A percentile compares a stretch with the other conserved stretches of the same genome.
These are phyloP conservation scores for Enteromius viviparus DNA, from an alignment of 2,797 vertebrate genomes.

Conservation along the genomic window DNA sequence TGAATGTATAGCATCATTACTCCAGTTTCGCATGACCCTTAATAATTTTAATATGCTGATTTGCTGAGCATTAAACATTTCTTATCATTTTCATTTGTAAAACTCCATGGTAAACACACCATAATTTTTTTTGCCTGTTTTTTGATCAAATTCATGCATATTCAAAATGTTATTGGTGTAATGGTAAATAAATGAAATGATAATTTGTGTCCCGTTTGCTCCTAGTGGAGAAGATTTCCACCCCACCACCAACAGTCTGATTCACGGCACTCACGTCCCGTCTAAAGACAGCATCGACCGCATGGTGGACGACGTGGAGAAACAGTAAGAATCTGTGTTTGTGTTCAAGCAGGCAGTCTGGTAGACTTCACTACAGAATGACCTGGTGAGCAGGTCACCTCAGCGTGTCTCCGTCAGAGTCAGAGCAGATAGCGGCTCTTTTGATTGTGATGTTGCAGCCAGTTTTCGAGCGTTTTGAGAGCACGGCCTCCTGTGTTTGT, in stretches of 20 bases:
- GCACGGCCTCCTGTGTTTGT: neutral
- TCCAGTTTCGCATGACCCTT: neutral
- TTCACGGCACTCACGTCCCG: conserved; percentile 92
- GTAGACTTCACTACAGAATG: neutral
- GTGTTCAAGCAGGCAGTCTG: neutral
- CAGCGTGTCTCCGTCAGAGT: neutral
- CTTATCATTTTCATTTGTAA: neutral
- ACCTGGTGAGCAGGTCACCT: conserved; percentile 8
- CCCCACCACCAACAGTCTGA: conserved; percentile 91
- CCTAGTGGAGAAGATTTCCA: conserved; percentile 91
- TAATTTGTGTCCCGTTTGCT: conserved; percentile 41
- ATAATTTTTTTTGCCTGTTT: no score
- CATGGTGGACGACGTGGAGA: conserved; percentile 95
- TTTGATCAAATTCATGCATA: neutral
- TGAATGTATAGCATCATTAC: neutral
- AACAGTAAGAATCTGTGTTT: conserved; percentile 84
- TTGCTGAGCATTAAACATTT: neutral
- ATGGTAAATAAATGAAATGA: neutral
- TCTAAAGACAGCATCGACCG: conserved; percentile 87
- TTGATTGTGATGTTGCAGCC: conserved; percentile 1
- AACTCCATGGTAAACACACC: neutral
- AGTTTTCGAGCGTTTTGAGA: neutral
- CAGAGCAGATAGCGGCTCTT: neutral
- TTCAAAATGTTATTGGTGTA: neutral
- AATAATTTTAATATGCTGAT: neutral